Base-by-base conservation (phyloP, 2,888 invertebrate species). In the Cistogaster globosa region DNA sequence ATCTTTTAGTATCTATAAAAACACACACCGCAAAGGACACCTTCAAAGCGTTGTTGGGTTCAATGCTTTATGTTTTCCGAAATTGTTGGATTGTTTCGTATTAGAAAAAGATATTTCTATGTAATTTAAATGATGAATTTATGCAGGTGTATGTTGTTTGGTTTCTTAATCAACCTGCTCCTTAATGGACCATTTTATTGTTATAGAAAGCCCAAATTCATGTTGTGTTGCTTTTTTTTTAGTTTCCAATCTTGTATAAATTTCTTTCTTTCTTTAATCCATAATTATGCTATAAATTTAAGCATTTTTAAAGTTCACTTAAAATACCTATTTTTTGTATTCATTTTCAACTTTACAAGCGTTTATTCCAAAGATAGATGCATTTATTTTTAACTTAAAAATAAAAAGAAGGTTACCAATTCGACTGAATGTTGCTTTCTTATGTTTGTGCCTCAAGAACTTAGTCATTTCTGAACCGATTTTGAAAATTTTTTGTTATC, bases 1-100 rank as follows among this genome's bases (percentile, higher is more conserved):
- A 80, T 80, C 83, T 76, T 68, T 76, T 67, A 55, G 42, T 71
- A 55, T 65, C 42, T 32, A 79, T 55, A 42, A 38, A 36, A 51
- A 45, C 22, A 16, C 20, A 53, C 20, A 58, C 22, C 58, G 48
- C 16, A 53, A 60, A 74, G 84, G 81, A 81, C 79, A 79, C 51
- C 55, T 48, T 71, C 62, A 60, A 53, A 76, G n/a, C 69, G 36
- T 48, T 38, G 7, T 48, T 38, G 7, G 12, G 11, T 18, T 32
- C 32, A 32, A 8, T 32, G 6, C 32, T 45, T 57, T 2, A 16
- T 67, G 18, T 22, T 62, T 71, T 48, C 6, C 20, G 16, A 38
- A 32, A 48, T 45, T 45, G 57, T 14, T 32, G 14, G 18, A 32
- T 26, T 26, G 14, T 16, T 9, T n/a, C 26, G 26, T 12, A n/a